Base-by-base conservation (phyloP, 37 sponge, comb jelly and placozoan genomes). In the Beroe ovata region DNA sequence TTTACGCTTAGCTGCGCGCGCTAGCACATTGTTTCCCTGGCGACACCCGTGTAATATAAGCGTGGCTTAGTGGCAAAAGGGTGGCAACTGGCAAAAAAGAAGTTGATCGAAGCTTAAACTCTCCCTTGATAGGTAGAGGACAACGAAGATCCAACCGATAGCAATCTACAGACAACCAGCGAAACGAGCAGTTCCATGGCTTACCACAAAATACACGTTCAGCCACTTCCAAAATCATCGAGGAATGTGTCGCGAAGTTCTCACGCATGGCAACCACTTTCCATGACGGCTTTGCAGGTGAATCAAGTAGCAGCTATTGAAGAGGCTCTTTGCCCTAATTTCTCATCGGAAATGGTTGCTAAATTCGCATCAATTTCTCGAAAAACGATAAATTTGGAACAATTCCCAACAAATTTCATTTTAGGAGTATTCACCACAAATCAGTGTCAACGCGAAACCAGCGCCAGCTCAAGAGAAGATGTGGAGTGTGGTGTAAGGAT, bases 371-470 rank as follows among this genome's bases (percentile, higher is more conserved):
- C n/a, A n/a, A n/a, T n/a, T n/a, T n/a, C n/a, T n/a, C n/a, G n/a
- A n/a, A n/a, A n/a, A n/a, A n/a, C n/a, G n/a, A n/a, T n/a, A n/a
- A n/a, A n/a, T n/a, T n/a, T n/a, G n/a, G n/a, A n/a, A n/a, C n/a
- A n/a, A n/a, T n/a, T n/a, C n/a, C n/a, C n/a, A n/a, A n/a, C n/a
- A n/a, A n/a, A n/a, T n/a, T n/a, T n/a, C n/a, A 11, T 47, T 66
- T 25, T 37, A 66, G 84, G 84, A 77, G 38, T 77, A 77, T 42
- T 77, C 54, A 8, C 84, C 84, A 28, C 84, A 77, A 40, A 77
- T 77, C 18, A 77, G 54, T 6, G 47, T 77, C 16, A 77, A 30
- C 33, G 11, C 54, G 11, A 77, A 77, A 25, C 22, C 84, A 3
- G 28, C 1, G 47, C 20, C 84, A 41, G 54, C 26, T 36, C 54